Evolutionary conservation across 2,797 vertebrate species (phyloP), one percentile per base, ranked within the genome.

Genomic region (Poeciliopsis presidionis): DNA sequence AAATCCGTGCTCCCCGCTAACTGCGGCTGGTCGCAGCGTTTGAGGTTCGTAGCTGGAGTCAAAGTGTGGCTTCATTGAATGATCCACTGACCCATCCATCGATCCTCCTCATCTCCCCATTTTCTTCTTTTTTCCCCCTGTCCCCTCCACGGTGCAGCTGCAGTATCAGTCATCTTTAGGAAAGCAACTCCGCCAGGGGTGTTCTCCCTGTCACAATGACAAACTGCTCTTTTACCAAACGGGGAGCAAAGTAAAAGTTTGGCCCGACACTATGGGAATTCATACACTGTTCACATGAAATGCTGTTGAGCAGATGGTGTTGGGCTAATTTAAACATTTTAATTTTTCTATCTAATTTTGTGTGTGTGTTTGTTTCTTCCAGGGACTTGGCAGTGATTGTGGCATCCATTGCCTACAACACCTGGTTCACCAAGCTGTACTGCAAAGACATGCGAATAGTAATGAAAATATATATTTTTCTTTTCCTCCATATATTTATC

Each of bases 341-440:
- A 75, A 76, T 85, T 86, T 30, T 81, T 67, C 59, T 87, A 78
- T 89, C 63, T 82, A 36, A 77, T 87, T 53, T 33, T 80, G 1
- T 75, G 25, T 75, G 25, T 83, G 72, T 89, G 80, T 91, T 45
- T 89, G 45, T 89, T 55, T 89, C 12, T 90, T 93, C 11, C 94
- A 98, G 97, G 94, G 97, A 98, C 90, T 90, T 98, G 86, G 97
- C 97, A 2, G 95, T 97, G 81, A 97, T 98, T 57, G 97, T 97
- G 88, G 97, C 97, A 4, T 96, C 97, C 80, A 95, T 97, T 79
- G 97, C 97, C 0, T 98, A 97, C 89, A 98, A 98, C 94, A 97
- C 97, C 75, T 98, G 97, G 97, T 98, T 98, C 92, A 97, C 95
- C 92, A 97, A 96, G 91, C 96, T 97, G 80, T 95, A 96, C 94